Percentiles rank a stretch among this genome's conserved stretches.
Evolutionary conservation across 2,797 vertebrate genomes (phyloP).

Genomic region (Neoniphon sammara): DNA sequence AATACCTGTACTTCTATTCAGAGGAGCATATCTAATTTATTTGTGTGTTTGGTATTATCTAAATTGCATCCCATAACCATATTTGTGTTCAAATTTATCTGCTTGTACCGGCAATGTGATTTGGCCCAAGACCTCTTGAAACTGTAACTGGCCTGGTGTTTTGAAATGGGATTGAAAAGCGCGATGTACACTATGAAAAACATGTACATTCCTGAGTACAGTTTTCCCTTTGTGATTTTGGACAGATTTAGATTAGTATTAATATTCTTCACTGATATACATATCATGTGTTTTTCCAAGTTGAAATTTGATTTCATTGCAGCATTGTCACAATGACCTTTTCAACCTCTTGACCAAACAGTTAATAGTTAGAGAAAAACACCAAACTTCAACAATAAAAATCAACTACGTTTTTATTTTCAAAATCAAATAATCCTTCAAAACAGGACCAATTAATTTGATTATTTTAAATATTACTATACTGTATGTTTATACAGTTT

Average conservation of each 20-base stretch:
- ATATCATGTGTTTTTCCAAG: slow-evolving; percentile 29
- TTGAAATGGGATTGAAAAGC: slow-evolving; percentile 26
- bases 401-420: background rate
- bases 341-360: slow-evolving; percentile 41
- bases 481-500: slow-evolving; percentile 50
- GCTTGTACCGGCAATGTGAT: slow-evolving; percentile 32
- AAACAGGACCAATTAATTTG: slow-evolving; percentile 51
- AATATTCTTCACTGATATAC: slow-evolving; percentile 32
- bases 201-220: slow-evolving; percentile 52
- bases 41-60: slow-evolving; percentile 61
- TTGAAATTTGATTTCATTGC: slow-evolving; percentile 12
- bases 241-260: slow-evolving; percentile 16
- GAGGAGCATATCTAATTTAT: slow-evolving; percentile 77
- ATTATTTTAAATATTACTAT: slow-evolving; percentile 55
- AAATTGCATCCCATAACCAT: slow-evolving; percentile 52
- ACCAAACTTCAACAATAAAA: slow-evolving; percentile 7
- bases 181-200: slow-evolving; percentile 40
- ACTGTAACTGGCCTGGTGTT: slow-evolving; percentile 23
- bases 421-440: slow-evolving; percentile 7
- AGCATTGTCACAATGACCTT: slow-evolving; percentile 8
- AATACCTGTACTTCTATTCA: slow-evolving; percentile 50
- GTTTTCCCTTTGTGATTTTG: slow-evolving; percentile 29
- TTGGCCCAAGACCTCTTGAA: slow-evolving; percentile 25
- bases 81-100: slow-evolving; percentile 41
- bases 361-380: slow-evolving; percentile 22